Conservation (phyloP, 2,888 invertebrate species). For the Calameuta filiformis region DNA sequence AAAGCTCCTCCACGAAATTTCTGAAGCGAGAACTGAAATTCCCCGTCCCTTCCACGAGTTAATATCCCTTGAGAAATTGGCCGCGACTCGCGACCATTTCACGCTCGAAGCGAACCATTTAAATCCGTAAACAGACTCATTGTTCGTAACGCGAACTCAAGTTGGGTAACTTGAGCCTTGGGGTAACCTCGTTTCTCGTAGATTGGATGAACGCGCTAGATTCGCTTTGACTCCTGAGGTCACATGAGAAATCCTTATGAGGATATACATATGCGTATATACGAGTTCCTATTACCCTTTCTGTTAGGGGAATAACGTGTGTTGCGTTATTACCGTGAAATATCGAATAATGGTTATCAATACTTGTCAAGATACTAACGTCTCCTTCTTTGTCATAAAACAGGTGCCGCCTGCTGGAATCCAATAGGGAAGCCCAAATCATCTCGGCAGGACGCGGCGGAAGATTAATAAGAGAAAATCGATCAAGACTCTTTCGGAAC, state of each 20-base stretch:
- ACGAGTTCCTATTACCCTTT: neutral
- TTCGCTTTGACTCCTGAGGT: neutral
- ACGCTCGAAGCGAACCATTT: neutral
- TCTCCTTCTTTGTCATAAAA: neutral
- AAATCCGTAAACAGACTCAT: neutral
- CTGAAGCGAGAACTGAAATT: neutral
- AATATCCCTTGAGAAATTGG: neutral
- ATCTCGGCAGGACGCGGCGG: neutral
- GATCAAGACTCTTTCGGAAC: neutral
- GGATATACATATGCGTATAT: neutral
- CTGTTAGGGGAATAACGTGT: neutral
- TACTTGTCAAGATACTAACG: neutral
- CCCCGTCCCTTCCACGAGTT: neutral
- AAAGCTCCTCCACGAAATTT: neutral
- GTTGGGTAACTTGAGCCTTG: neutral
- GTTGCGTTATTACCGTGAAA: neutral
- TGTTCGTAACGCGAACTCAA: neutral
- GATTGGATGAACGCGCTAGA: neutral
- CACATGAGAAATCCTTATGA: neutral
- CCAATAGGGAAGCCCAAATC: neutral
- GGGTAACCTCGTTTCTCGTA: neutral
- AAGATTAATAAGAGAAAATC: neutral
- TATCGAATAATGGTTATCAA: neutral
- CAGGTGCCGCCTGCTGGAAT: neutral
- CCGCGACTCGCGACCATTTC: neutral